These are phyloP conservation scores for Lampris megalopsis DNA, from an alignment of 2,113 vertebrate genomes.

Conservation along the genomic window DNA sequence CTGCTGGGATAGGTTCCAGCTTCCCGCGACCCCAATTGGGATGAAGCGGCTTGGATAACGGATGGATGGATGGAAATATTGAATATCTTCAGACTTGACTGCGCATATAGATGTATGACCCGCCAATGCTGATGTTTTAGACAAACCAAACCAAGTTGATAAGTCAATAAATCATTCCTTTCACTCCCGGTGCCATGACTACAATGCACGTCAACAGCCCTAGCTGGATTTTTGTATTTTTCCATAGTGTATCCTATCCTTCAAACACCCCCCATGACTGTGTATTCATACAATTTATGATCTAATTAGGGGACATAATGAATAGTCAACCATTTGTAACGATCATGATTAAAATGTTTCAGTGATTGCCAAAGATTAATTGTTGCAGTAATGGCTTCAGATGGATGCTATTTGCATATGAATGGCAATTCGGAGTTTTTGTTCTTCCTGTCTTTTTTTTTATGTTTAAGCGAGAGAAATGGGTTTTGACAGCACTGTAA, in stretches of 20 bases:
- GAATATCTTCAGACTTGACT: too few relatives aligned
- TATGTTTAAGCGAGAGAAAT: conserved; percentile 37
- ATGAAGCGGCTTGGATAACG: too few relatives aligned
- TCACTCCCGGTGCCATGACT: conserved; percentile 30
- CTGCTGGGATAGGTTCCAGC: too few relatives aligned
- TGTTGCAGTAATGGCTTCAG: conserved; percentile 73
- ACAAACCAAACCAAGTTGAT: neutral
- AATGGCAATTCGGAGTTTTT: conserved; percentile 60
- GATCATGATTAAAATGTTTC: conserved; percentile 77
- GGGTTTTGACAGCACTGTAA: conserved; percentile 22
- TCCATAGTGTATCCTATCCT: conserved; percentile 56
- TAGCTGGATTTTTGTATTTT: conserved; percentile 51
- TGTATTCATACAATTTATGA: conserved; percentile 76
- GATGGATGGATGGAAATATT: too few relatives aligned
- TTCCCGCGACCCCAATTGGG: too few relatives aligned
- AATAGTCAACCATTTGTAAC: conserved; percentile 79
- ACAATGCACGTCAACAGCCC: conserved; percentile 42
- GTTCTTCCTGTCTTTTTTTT: conserved; percentile 51
- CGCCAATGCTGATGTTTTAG: too few relatives aligned
- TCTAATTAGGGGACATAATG: conserved; percentile 77
- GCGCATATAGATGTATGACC: too few relatives aligned
- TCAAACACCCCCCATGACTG: conserved; percentile 55
- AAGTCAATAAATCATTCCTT: conserved; percentile 50
- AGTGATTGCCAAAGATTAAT: conserved; percentile 74
- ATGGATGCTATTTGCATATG: conserved; percentile 77